A percentile compares a stretch with the other conserved stretches of the same genome.
These are phyloP conservation scores for Albula glossodonta DNA, from an alignment of 2,113 vertebrate species.

Conservation along the genomic window DNA sequence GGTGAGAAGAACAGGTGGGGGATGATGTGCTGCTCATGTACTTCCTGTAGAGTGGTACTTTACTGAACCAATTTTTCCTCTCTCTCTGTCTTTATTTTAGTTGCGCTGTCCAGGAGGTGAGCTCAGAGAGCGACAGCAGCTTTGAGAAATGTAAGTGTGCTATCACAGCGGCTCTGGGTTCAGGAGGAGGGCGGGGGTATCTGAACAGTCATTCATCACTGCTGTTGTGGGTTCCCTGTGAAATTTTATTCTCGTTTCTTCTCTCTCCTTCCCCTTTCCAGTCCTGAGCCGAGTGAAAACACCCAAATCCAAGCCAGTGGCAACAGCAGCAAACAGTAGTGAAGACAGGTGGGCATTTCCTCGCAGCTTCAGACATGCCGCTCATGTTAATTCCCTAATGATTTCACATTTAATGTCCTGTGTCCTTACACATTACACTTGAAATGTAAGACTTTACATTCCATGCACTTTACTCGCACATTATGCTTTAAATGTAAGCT, in stretches of 20 bases:
- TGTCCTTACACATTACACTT: neutral
- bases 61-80: neutral
- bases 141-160: conserved; percentile 70
- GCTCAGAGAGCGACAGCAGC: conserved; percentile 58
- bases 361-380: no score
- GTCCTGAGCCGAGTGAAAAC: conserved; percentile 69
- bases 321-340: conserved; percentile 43
- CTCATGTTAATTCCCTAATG: neutral
- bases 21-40: neutral
- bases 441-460: no score
- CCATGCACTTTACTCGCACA: no score
- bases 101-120: conserved; percentile 43
- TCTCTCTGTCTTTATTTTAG: conserved; percentile 34
- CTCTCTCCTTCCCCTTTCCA: conserved; percentile 32
- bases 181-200: neutral
- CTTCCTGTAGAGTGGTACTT: neutral
- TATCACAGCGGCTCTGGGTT: neutral
- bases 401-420: neutral
- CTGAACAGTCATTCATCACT: neutral
- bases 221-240: neutral
- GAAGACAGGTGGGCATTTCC: conserved; percentile 57
- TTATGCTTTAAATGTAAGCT: no score
- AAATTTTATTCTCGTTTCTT: conserved; percentile 1
- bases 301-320: conserved; percentile 51
- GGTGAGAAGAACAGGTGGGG: conserved; percentile 41